phyloP scores from a whole-genome alignment of 2,113 vertebrate species.

The Bambusicola thoracicus region DNA sequence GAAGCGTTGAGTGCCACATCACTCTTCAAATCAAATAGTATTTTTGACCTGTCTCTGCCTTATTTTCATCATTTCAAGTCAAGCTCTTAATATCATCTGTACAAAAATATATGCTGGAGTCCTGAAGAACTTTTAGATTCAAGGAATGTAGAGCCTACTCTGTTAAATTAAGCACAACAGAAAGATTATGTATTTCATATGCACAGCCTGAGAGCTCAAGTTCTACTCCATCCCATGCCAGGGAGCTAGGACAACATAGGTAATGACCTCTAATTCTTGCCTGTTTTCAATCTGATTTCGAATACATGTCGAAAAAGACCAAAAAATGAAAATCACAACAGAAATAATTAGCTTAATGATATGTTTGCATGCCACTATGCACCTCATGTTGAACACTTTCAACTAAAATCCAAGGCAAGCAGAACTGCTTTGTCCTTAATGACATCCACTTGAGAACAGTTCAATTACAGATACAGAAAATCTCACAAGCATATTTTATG shows the following conservation, averaged over 20 bases:
- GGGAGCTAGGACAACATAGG: rapidly evolving
- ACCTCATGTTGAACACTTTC: neutral
- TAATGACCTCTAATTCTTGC: neutral
- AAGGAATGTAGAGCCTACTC: neutral
- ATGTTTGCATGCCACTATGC: neutral
- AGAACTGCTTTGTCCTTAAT: neutral
- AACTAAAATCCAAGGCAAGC: neutral
- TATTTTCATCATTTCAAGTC: neutral
- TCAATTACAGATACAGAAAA: neutral
- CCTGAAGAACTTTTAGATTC: neutral
- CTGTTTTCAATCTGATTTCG: neutral
- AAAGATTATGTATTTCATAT: neutral
- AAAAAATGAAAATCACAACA: neutral
- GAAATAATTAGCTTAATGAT: neutral
- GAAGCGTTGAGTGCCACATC: neutral
- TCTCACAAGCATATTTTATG: neutral
- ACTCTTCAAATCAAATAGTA: neutral
- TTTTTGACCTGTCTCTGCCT: neutral
- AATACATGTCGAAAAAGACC: neutral
- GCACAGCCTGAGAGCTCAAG: neutral
- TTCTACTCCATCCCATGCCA: neutral
- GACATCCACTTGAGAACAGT: neutral
- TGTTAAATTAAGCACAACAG: neutral
- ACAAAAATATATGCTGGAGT: neutral
- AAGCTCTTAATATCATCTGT: neutral